These are phyloP conservation scores for Rafetus swinhoei DNA, from an alignment of 2,113 vertebrate genomes.

Conservation along the genomic window DNA sequence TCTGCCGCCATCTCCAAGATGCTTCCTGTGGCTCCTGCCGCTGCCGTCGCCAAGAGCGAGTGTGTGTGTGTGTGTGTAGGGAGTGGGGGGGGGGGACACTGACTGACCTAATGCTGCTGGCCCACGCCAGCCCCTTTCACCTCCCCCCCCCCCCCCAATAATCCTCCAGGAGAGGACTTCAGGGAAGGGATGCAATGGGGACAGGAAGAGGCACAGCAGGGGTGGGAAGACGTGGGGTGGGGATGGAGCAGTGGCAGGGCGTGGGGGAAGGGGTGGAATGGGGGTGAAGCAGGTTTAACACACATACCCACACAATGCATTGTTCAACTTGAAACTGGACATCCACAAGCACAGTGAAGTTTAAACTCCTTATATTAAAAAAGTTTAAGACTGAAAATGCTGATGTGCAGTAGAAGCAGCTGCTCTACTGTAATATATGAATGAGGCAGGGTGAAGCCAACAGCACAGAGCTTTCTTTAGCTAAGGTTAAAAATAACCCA, in stretches of 20 bases:
- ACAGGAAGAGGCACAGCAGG: no score
- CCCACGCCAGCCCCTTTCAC: not conserved
- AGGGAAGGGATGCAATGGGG: no score
- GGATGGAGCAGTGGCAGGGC: no score
- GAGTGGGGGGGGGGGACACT: no score
- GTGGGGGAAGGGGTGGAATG: no score
- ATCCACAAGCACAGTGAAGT: not conserved
- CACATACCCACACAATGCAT: not conserved
- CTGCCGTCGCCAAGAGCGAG: no score
- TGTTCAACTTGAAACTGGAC: not conserved
- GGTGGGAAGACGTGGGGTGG: no score
- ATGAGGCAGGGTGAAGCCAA: not conserved
- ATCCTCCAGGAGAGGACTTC: no score
- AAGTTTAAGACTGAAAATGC: not conserved
- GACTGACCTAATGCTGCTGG: no score
- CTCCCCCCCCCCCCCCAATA: not conserved
- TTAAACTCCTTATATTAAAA: slow-evolving; percentile 6
- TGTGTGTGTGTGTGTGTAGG: no score
- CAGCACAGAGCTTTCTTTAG: not conserved
- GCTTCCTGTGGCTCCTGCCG: rapidly evolving
- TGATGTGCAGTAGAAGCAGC: not conserved
- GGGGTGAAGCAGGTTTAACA: no score
- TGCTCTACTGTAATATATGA: not conserved
- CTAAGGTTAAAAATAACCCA: not conserved
- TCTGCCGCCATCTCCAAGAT: no score